Conservation (phyloP, 2,113 vertebrate genomes). For the Carollia perspicillata region DNA sequence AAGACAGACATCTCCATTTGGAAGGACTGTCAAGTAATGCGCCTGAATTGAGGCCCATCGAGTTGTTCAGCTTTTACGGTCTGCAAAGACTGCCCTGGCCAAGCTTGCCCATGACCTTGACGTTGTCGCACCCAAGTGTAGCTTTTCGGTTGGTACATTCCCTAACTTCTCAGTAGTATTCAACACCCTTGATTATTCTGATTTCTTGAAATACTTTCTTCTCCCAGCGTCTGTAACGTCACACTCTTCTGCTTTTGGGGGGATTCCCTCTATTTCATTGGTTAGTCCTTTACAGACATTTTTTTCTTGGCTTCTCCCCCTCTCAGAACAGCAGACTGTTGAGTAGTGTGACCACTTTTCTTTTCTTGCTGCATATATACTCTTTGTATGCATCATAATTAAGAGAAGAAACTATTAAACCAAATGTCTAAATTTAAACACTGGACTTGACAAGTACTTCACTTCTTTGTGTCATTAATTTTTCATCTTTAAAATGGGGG, state of each 20-base stretch:
- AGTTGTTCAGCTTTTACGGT: background rate
- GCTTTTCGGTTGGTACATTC: background rate
- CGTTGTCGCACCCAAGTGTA: background rate
- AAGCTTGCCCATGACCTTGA: background rate
- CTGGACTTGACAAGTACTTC: background rate
- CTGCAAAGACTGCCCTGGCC: background rate
- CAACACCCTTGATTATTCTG: background rate
- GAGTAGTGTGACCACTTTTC: background rate
- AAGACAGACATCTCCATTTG: background rate
- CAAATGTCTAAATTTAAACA: background rate
- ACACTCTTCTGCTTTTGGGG: fast-evolving
- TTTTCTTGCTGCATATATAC: background rate
- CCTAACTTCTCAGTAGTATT: background rate
- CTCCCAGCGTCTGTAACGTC: background rate
- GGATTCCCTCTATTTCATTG: background rate
- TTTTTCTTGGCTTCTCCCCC: background rate
- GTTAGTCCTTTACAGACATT: background rate
- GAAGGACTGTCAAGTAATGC: background rate
- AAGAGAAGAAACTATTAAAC: background rate
- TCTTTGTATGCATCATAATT: background rate
- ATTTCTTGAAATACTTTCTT: background rate
- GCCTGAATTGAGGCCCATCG: background rate
- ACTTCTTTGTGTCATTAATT: background rate
- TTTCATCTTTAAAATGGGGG: background rate
- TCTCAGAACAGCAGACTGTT: background rate